Evolutionary conservation across 2,113 vertebrate species (phyloP), one percentile per base, ranked within the genome.

Genomic region (Boulengeromyrus knoepffleri): DNA sequence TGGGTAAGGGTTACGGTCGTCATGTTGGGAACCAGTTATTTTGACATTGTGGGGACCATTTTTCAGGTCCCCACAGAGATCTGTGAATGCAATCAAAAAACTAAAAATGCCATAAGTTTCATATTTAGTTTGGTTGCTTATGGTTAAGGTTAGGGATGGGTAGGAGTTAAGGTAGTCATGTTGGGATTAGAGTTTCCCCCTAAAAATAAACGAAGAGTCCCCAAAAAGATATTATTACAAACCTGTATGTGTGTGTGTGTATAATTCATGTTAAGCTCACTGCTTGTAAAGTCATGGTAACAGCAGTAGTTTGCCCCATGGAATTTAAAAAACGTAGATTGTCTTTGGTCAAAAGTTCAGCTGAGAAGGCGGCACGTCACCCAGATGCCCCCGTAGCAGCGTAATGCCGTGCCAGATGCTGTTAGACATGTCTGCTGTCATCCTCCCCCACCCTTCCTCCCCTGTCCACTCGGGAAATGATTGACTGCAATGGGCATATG

Each of bases 341-440:
- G 39, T 36, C 50, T 53, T 53, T 87, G 49, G 49, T 87, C 49
- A 53, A 36, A 17, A 87, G 50, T 53, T 53, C 85, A 87, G 8
- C n/a, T 27, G 12, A 9, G 45, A 47, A 86, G 46, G 46, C 85
- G 24, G 15, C 27, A 87, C 27, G 13, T 19, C 94, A 94, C 93
- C 94, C 93, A 85, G 84, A 50, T 93, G 94, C 92, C 93, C 90
- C 91, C 93, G 91, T 92, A 90, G 93, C 92, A 92, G 93, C 94
- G 93, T 94, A 94, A 93, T 92, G 93, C 93, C 92, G 92, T 96
- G 95, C 95, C 95, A 95, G 93, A 92, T 94, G 93, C 94, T 95
- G 94, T 96, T 96, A 95, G 95, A 93, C 91, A 92, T 93, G 93
- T 95, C 93, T 94, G 94, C 94, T 95, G 94, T 94, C 93, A 94